These are phyloP conservation scores for Heliconius sara DNA, from an alignment of 2,888 invertebrate genomes.

Conservation along the genomic window DNA sequence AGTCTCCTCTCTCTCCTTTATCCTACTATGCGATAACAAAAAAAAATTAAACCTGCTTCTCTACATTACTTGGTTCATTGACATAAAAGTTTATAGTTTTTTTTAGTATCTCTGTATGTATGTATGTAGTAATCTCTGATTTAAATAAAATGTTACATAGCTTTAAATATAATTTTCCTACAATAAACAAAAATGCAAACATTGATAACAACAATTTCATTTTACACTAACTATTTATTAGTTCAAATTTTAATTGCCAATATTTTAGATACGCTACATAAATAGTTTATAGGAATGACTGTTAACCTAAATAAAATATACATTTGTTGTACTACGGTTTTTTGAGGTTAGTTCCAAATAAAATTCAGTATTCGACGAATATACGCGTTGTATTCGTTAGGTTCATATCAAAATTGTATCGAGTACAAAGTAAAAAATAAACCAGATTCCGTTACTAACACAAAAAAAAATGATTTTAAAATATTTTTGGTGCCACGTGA, in stretches of 20 bases:
- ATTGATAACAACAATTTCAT: background rate
- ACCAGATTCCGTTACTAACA: background rate
- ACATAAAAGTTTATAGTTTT: background rate
- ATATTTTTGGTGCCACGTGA: no score
- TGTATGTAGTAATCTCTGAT: no score
- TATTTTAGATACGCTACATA: background rate
- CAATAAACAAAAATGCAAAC: background rate
- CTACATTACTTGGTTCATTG: background rate
- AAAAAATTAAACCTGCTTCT: no score
- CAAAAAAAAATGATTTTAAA: background rate
- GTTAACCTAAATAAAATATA: conserved; percentile 9
- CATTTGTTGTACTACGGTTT: background rate
- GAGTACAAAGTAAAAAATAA: background rate
- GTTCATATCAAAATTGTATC: background rate
- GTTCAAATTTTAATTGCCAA: background rate
- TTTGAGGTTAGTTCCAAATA: background rate
- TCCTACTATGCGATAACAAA: no score
- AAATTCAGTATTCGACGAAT: background rate
- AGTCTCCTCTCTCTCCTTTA: no score
- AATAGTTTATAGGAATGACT: conserved; percentile 3
- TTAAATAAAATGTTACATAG: background rate
- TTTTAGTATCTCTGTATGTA: no score
- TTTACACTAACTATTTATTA: background rate
- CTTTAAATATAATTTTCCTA: background rate
- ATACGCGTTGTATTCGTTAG: background rate